Base-by-base conservation (phyloP, 2,797 vertebrate genomes). In the Chlorospingus semifuscus region DNA sequence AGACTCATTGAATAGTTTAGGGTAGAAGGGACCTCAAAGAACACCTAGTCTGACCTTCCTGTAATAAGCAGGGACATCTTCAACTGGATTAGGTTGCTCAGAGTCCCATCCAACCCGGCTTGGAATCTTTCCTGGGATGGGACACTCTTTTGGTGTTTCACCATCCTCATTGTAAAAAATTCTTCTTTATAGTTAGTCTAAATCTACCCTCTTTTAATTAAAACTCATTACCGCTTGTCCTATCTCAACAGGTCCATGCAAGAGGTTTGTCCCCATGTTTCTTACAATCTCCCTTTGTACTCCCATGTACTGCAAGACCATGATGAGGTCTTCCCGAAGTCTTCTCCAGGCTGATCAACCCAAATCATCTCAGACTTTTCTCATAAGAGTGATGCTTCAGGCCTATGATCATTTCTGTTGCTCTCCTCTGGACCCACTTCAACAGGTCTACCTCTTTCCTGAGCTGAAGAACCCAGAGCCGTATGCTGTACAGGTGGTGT, bases 91-190 rank as follows among this genome's bases (percentile, higher is more conserved):
- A 26, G 1, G 3, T 44, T 50, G 6, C 17, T 70, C n/a, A 44
- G 20, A 83, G 7, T 2, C 20, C 11, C 20, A 6, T 39, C 29
- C 5, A 56, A n/a, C 14, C 10, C 32, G 24, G 15, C 9, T 46
- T 60, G 49, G 12, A 44, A 39, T 66, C 46, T 53, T 53, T 60
- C 26, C 39, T 53, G 52, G 30, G 8, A 36, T 32, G 11, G 9
- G 13, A 20, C 8, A 18, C 5, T 26, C 29, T 17, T 81, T 39
- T 4, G 9, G 9, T 34, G 8, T 36, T 65, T 65, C 34, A 29
- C 9, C 4, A 37, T 1, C 1, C 4, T 59, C 11, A 41, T 1
- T 27, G 3, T 36, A 15, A 50, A 49, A 42, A 37, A 12, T 8
- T 60, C 3, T 15, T n/a, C 7, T 8, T 47, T 50, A 24, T 22